Base-by-base conservation (phyloP, 2,888 invertebrate species). In the Drosophila seclusa region DNA sequence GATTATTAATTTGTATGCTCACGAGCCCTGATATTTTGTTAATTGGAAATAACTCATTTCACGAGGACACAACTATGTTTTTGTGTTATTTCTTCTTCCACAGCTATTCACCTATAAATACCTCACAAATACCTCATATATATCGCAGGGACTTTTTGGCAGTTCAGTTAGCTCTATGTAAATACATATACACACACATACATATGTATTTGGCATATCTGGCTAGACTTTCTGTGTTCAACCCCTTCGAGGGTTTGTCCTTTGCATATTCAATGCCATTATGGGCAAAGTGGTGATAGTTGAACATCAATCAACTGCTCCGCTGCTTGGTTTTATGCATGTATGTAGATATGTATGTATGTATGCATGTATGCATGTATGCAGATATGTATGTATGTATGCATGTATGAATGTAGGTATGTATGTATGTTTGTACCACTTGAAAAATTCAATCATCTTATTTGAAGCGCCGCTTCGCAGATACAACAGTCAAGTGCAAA, bases 301-400 rank as follows among this genome's bases (percentile, higher is more conserved):
- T 75, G 67, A 80, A 75, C 74, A 82, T 82, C 72, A 79, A 73
- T 78, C 82, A 75, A 72, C 67, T 61, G 40, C 63, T 58, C 38
- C 45, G 21, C 16, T 45, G 45, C 45, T 45, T 21, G 2, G 45
- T 24, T 45, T 24, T 40, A 24, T 59, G 38, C 10, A 27, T 61
- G 31, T 55, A 16, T 58, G 42, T 58, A 16, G 45, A 18, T 54
- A 21, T 11, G 11, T 32, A n/a, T 34, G 27, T 49, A 10, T 29
- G 10, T n/a, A n/a, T n/a, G n/a, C n/a, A n/a, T n/a, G 27, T 58
- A 21, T 16, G 4, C 34, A 6, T 52, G 13, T 36, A 27, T 55
- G 42, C 50, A 10, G 52, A 21, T 55, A 27, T n/a, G 8, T 32
- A 21, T 29, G n/a, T 50, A 29, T 50, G 10, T 60, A n/a, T 11